These are phyloP conservation scores for Dicycla oo DNA, from an alignment of 2,888 invertebrate genomes.

Conservation along the genomic window DNA sequence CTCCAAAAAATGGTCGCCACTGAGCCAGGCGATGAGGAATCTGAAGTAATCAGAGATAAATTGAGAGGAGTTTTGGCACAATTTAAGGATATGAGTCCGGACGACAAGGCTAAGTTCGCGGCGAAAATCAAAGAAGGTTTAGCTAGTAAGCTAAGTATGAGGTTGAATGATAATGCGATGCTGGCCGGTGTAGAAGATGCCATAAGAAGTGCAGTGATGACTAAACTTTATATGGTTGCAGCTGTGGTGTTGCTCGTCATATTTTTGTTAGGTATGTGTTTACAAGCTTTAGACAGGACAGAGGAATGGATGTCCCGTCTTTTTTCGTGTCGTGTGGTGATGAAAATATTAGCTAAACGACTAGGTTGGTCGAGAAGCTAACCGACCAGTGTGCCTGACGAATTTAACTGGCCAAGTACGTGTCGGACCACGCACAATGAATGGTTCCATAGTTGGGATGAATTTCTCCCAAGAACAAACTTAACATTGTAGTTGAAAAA, in stretches of 20 bases:
- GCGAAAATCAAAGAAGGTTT: constrained; percentile 80
- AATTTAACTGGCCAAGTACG: neutral
- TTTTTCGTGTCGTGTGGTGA: neutral
- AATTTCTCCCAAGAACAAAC: too few species aligned
- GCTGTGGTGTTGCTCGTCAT: constrained; percentile 76
- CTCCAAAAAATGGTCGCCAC: constrained; percentile 79
- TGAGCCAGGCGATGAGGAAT: constrained; percentile 77
- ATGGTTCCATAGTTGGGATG: too few species aligned
- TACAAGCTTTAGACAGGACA: too few species aligned
- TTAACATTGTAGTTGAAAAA: too few species aligned
- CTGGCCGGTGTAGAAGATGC: constrained; percentile 78
- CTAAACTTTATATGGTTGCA: constrained; percentile 75
- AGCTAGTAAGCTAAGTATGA: constrained; percentile 74
- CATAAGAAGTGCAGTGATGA: constrained; percentile 75
- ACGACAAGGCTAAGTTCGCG: constrained; percentile 79
- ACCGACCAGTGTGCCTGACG: too few species aligned
- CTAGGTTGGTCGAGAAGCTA: neutral
- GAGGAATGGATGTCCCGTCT: too few species aligned
- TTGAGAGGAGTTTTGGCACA: constrained; percentile 76
- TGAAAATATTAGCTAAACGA: neutral
- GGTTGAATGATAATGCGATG: constrained; percentile 73
- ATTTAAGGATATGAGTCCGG: constrained; percentile 76
- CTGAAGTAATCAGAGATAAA: constrained; percentile 76
- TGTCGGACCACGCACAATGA: too few species aligned
- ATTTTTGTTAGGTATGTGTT: constrained; percentile 77